phyloP scores from a whole-genome alignment of 2,888 invertebrate species.

The Carterocephalus palaemon region DNA sequence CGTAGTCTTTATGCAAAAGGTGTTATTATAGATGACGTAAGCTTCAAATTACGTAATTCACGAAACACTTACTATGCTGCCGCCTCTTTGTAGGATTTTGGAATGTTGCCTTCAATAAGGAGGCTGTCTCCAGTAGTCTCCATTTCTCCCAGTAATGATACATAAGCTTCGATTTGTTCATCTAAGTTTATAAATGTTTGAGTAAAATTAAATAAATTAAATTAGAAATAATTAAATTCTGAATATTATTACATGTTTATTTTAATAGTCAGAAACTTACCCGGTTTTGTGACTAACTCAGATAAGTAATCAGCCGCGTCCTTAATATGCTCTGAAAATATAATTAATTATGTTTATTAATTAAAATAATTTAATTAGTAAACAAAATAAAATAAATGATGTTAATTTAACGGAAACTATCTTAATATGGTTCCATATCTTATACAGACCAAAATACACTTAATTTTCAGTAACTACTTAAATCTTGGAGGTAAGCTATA shows the following conservation, averaged over 20 bases:
- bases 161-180: constrained; percentile 56
- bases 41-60: not conserved
- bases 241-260: not conserved
- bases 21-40: no score
- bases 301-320: constrained; percentile 55
- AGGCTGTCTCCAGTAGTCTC: constrained; percentile 49
- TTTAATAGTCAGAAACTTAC: constrained; percentile 35
- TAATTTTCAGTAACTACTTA: no score
- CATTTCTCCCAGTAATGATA: constrained; percentile 57
- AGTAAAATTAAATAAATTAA: constrained; percentile 16
- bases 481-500: no score
- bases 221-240: not conserved
- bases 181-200: constrained; percentile 37
- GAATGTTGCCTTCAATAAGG: constrained; percentile 52
- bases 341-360: not conserved
- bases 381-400: no score
- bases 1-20: no score
- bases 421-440: no score
- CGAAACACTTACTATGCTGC: constrained; percentile 56
- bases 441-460: no score
- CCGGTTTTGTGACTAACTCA: constrained; percentile 52
- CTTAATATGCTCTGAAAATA: constrained; percentile 54
- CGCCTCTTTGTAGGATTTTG: constrained; percentile 54
- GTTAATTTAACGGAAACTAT: no score
- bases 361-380: not conserved